Conservation (phyloP, 2,797 vertebrate genomes). For the Chrysocyon brachyurus region DNA sequence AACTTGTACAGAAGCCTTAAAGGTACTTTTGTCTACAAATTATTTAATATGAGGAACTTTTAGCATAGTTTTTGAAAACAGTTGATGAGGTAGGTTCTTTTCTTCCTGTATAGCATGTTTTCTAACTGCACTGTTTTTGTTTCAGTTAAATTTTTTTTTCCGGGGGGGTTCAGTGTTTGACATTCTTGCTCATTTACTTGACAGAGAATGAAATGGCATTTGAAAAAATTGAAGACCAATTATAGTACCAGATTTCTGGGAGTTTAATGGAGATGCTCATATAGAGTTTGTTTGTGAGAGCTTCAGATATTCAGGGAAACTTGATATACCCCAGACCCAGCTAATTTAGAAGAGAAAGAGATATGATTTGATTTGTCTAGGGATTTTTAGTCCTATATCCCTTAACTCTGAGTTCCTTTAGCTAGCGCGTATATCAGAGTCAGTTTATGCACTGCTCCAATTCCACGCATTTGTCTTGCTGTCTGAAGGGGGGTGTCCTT, state of each 20-base stretch:
- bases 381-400: background rate
- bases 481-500: background rate
- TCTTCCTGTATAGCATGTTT: background rate
- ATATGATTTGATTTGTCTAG: background rate
- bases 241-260: background rate
- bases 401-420: background rate
- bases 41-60: conserved; percentile 2
- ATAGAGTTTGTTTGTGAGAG: background rate
- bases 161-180: background rate
- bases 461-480: background rate
- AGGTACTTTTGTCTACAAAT: conserved; percentile 51
- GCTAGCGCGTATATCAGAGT: background rate
- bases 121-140: background rate
- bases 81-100: background rate
- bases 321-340: background rate
- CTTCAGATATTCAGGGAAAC: background rate
- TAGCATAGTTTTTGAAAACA: conserved; percentile 33
- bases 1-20: conserved; percentile 41
- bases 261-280: background rate
- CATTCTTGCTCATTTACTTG: conserved; percentile 10
- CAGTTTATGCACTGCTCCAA: background rate
- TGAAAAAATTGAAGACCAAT: conserved; percentile 1
- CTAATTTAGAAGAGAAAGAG: conserved; percentile 18
- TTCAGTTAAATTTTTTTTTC: background rate
- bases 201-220: background rate